These are phyloP conservation scores for Scomber scombrus DNA, from an alignment of 2,113 vertebrate genomes.

Conservation along the genomic window DNA sequence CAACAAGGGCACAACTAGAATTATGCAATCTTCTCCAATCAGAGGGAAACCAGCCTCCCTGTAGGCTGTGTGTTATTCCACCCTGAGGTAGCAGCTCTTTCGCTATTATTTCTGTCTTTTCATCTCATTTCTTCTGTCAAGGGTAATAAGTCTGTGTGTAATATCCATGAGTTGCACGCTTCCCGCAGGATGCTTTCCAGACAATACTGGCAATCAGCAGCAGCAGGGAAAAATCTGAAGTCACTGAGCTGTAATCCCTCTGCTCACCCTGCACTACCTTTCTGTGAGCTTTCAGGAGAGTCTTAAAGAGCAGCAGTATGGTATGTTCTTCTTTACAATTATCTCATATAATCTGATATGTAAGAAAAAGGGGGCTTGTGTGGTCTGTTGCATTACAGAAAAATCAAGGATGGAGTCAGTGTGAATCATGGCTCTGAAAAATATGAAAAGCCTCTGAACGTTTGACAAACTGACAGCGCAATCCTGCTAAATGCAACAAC, in stretches of 20 bases:
- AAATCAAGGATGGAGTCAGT: constrained; percentile 1
- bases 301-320: constrained; percentile 19
- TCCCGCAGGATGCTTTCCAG: constrained; percentile 73
- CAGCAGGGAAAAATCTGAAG: constrained; percentile 64
- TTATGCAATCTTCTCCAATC: constrained; percentile 70
- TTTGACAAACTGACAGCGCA: constrained; percentile 32
- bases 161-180: constrained; percentile 62
- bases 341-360: constrained; percentile 55
- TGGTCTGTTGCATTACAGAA: constrained; percentile 25
- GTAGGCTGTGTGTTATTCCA: constrained; percentile 57
- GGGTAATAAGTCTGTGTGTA: constrained; percentile 72
- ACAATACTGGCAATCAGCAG: constrained; percentile 72
- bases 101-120: constrained; percentile 71
- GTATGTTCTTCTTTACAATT: constrained; percentile 39
- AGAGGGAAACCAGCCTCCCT: constrained; percentile 65
- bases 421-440: constrained; percentile 17
- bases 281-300: constrained; percentile 31
- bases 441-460: constrained; percentile 30
- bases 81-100: constrained; percentile 59
- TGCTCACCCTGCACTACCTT: constrained; percentile 43
- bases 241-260: constrained; percentile 67
- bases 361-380: not conserved
- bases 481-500: constrained; percentile 46
- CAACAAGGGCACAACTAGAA: constrained; percentile 65
- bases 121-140: constrained; percentile 73